Evolutionary conservation across 2,797 vertebrate species (phyloP).

Genomic region (Melanotaenia boesemani): DNA sequence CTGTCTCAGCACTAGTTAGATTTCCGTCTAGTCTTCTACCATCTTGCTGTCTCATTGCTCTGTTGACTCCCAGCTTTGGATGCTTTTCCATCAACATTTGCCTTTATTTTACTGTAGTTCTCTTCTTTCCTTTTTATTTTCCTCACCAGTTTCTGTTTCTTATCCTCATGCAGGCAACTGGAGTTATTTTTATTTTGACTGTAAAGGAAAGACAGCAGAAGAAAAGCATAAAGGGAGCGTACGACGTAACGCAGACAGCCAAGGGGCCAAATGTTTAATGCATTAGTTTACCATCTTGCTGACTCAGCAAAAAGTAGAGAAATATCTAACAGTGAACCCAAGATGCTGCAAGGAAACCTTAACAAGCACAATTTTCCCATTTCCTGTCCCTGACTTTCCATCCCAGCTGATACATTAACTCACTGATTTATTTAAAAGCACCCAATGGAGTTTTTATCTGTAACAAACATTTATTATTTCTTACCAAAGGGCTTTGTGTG

Average conservation of each 20-base stretch:
- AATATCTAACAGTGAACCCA: conserved; percentile 12
- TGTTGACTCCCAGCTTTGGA: not conserved
- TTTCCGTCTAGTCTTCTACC: conserved; percentile 4
- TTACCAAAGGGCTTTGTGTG: not conserved
- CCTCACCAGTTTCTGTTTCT: not conserved
- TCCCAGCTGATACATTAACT: conserved; percentile 2
- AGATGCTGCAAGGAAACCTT: conserved; percentile 13
- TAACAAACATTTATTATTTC: conserved; percentile 30
- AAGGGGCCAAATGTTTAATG: conserved; percentile 53
- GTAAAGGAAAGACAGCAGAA: conserved; percentile 5
- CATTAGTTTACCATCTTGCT: conserved; percentile 33
- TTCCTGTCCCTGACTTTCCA: conserved; percentile 5
- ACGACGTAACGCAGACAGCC: conserved; percentile 13
- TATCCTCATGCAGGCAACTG: not conserved
- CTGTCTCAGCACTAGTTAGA: conserved; percentile 2
- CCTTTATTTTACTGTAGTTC: not conserved
- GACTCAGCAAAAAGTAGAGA: conserved; percentile 42
- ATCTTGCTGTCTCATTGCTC: not conserved
- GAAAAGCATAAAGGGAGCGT: not conserved
- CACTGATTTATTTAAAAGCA: conserved; percentile 9
- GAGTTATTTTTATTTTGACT: conserved; percentile 15
- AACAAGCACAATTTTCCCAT: not conserved
- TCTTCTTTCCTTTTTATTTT: not conserved
- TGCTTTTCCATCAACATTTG: not conserved
- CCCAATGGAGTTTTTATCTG: not conserved